Evolutionary conservation across 2,888 invertebrate species (phyloP), one percentile per base, ranked within the genome.

Genomic region (Dasypogon diadema): DNA sequence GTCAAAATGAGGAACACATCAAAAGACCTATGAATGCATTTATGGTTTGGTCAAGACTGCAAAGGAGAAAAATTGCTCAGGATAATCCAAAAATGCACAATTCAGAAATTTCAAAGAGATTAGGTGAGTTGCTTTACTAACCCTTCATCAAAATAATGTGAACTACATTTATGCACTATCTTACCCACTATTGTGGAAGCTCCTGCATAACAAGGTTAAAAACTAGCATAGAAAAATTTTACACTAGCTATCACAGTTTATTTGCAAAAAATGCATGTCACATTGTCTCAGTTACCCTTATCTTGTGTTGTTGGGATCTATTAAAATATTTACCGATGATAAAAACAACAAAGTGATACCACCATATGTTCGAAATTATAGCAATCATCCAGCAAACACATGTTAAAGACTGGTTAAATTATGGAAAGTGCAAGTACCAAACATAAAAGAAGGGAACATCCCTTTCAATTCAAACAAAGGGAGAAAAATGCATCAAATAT

Each of bases 81-180:
- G 98, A 98, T 82, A 98, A 98, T 86, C 98, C 98, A 0, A 98
- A 98, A 88, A 98, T 98, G 98, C 98, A 98, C 87, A 98, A 98
- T 85, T 96, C 96, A 0, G 98, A 98, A 87, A 98, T 98, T 80
- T 96, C 95, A 6, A 98, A 98, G 85, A 88, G 97, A 85, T 89
- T 98, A 80, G 95, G 95, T 94, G 81, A 91, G 92, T 87, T 5
- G 8, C 12, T 21, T 21, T 42, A 30, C 10, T 30, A 30, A 30
- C 30, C 30, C 30, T 30, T 8, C 30, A n/a, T n/a, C n/a, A n/a
- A n/a, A n/a, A n/a, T n/a, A n/a, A n/a, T n/a, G n/a, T n/a, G n/a
- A n/a, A n/a, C n/a, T n/a, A n/a, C n/a, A n/a, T n/a, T n/a, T n/a
- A n/a, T n/a, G n/a, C n/a, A n/a, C n/a, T n/a, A n/a, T n/a, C n/a